Percentiles rank a stretch among this genome's conserved stretches.
Evolutionary conservation across 2,113 vertebrate species (phyloP).

Genomic region (Platycercus adscitus): DNA sequence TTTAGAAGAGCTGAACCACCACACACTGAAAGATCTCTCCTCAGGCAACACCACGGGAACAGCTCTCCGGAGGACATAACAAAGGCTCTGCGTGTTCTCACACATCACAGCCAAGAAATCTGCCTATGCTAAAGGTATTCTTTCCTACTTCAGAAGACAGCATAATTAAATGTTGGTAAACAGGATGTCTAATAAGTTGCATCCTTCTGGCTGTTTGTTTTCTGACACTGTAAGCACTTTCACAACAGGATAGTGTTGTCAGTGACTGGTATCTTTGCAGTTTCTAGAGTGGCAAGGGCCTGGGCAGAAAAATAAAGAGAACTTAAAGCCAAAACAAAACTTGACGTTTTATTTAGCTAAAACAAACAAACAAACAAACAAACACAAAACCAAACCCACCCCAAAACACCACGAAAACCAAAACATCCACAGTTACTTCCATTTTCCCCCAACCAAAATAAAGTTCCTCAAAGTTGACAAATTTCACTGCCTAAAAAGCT

Average conservation of each 20-base stretch:
- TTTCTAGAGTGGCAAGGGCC: neutral
- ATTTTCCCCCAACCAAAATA: neutral
- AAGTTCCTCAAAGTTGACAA: neutral
- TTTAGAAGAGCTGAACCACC: neutral
- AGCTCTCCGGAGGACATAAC: conserved; percentile 9
- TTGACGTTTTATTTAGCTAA: neutral
- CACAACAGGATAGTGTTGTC: neutral
- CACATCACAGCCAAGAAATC: neutral
- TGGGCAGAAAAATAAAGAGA: neutral
- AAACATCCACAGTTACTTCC: neutral
- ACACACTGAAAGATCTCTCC: neutral
- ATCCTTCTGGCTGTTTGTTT: conserved; percentile 6
- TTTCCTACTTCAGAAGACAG: neutral
- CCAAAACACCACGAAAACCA: too few relatives aligned
- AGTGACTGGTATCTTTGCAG: neutral
- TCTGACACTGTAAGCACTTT: neutral
- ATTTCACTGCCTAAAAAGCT: neutral
- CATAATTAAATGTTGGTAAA: conserved; percentile 11
- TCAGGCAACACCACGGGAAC: neutral
- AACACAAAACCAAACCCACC: neutral
- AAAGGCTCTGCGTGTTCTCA: conserved; percentile 21
- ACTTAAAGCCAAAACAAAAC: neutral
- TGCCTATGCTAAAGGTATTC: neutral
- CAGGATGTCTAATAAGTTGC: neutral
- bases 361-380: neutral